A percentile compares a stretch with the other conserved stretches of the same genome.
phyloP scores from a whole-genome alignment of 2,888 invertebrate species.

The Caenorhabditis doughertyi region DNA sequence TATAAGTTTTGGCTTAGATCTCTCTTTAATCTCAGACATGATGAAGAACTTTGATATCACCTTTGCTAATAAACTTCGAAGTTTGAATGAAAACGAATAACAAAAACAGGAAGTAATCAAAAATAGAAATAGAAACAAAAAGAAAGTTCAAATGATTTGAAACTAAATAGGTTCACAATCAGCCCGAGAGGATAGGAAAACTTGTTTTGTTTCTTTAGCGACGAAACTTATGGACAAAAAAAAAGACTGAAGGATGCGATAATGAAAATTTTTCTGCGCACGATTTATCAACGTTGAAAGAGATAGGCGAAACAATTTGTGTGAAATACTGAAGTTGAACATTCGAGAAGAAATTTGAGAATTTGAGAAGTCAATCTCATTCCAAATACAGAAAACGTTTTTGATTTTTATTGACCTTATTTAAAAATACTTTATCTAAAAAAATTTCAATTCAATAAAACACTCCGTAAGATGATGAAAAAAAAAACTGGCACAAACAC shows the following conservation, averaged over 20 bases:
- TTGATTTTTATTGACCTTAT: no score
- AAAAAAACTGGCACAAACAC: no score
- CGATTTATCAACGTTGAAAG: not conserved
- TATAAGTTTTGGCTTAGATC: not conserved
- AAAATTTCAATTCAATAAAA: no score
- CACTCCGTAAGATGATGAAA: no score
- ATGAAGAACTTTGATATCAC: not conserved
- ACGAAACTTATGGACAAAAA: constrained; percentile 2
- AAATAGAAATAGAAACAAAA: not conserved
- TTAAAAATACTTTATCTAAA: no score
- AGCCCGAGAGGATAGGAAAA: constrained; percentile 22
- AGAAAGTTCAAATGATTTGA: constrained; percentile 5
- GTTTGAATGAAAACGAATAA: not conserved
- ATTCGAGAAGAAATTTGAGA: no score
- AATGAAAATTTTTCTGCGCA: not conserved
- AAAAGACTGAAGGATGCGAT: constrained; percentile 12
- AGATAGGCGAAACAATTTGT: not conserved
- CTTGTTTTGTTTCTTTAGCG: constrained; percentile 6
- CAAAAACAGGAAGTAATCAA: not conserved
- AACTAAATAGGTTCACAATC: not conserved
- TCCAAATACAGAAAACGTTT: no score
- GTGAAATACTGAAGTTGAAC: not conserved
- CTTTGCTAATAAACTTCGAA: no score
- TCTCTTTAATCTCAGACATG: not conserved
- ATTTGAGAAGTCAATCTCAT: no score